Evolutionary conservation across 1,140 invertebrate genomes (phyloP).

Genomic region (Helicoverpa armigera): DNA sequence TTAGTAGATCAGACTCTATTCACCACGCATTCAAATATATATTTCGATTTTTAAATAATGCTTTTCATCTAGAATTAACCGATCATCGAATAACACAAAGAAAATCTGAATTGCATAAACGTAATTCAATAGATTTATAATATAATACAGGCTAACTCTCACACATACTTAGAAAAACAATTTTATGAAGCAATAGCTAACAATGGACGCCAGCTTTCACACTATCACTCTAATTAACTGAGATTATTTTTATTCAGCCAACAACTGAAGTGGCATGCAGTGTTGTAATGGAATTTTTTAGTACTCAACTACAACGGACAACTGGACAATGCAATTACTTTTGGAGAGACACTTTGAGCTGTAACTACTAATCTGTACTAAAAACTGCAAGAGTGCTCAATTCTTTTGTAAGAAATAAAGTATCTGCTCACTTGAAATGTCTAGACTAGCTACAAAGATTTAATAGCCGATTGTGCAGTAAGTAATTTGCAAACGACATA

Average conservation of each 20-base stretch:
- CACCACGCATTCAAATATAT: too few relatives aligned
- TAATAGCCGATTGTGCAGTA: background rate
- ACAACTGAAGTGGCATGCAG: slow-evolving; percentile 19
- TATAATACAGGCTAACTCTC: background rate
- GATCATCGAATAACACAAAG: too few relatives aligned
- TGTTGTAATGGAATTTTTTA: slow-evolving; percentile 37
- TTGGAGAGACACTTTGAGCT: background rate
- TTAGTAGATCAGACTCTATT: background rate
- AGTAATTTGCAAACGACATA: background rate
- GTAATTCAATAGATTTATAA: background rate
- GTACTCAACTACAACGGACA: slow-evolving; percentile 3
- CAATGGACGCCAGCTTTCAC: background rate
- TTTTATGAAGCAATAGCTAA: background rate
- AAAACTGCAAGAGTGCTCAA: slow-evolving; percentile 12
- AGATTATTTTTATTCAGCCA: slow-evolving; percentile 10
- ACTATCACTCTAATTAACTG: slow-evolving; percentile 20
- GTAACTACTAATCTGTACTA: slow-evolving; percentile 15
- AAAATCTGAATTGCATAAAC: too few relatives aligned
- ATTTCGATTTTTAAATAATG: too few relatives aligned
- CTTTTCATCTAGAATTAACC: too few relatives aligned
- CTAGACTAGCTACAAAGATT: background rate
- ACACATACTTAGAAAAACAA: background rate
- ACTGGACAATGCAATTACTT: slow-evolving; percentile 7
- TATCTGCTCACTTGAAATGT: background rate
- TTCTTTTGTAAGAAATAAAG: background rate